Evolutionary conservation across 2,888 invertebrate species (phyloP), one percentile per base, ranked within the genome.

Genomic region (Matsumyia berberina): DNA sequence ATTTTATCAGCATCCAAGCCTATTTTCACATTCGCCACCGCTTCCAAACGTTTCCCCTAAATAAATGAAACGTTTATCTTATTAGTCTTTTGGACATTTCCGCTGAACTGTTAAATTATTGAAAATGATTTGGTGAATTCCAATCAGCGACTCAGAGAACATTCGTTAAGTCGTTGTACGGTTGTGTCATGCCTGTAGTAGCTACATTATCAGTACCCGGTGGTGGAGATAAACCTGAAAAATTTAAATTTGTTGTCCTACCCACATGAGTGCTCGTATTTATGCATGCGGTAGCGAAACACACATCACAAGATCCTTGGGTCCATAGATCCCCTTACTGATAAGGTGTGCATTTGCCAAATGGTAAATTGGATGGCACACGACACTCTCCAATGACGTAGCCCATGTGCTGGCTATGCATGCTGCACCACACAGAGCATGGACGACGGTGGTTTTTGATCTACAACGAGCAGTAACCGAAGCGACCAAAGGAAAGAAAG

Each of bases 321-420:
- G 69, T 85, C 74, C 85, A 80, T 74, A 72, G 83, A 85, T 80
- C 85, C 80, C 70, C 80, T 85, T 70, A 80, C 74, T 85, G 85
- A 85, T 85, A 85, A 85, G 80, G 74, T 66, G 74, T 66, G 85
- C 70, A 85, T 85, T 85, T 85, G 85, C 80, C 85, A 80, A 80
- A 85, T 85, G 85, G 85, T 85, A 85, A 85, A 85, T 85, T 85
- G 85, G 85, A 80, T 85, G 85, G 85, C 85, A 85, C 85, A 85
- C 85, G 85, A 85, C 85, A 85, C 85, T 85, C 85, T 85, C 85
- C 66, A 70, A 85, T 85, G 85, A 85, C 76, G 80, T 80, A 66
- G 79, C 12, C 69, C 19, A n/a, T 58, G 58, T 24, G 29, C 46
- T 42, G 58, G 46, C 33, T 74, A 24, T 49, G 46, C 66, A 53